phyloP scores from a whole-genome alignment of 2,113 vertebrate species.

The Numida meleagris region DNA sequence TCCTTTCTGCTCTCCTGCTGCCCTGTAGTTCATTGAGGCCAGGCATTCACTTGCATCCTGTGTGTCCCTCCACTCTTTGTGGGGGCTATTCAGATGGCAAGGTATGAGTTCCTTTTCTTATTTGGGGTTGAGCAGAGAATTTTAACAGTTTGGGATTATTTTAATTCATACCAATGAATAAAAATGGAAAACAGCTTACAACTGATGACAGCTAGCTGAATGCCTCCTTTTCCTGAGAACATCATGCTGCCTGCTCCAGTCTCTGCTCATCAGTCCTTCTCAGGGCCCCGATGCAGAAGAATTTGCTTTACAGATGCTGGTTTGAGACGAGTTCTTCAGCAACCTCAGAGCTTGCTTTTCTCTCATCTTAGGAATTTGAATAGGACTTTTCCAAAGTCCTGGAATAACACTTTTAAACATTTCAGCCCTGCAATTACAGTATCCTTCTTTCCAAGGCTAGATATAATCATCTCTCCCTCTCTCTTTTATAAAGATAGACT shows the following conservation, averaged over 20 bases:
- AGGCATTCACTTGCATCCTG: background rate
- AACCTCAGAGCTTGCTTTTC: background rate
- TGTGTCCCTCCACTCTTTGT: background rate
- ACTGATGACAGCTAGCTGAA: background rate
- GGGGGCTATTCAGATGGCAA: background rate
- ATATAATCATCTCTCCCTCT: accelerated
- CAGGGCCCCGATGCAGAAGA: background rate
- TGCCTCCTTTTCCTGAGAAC: background rate
- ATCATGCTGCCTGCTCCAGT: background rate
- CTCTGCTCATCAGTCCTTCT: accelerated
- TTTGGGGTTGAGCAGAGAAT: background rate
- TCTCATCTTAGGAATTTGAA: background rate
- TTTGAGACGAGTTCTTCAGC: background rate
- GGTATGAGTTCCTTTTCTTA: background rate
- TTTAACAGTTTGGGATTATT: background rate
- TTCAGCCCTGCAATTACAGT: background rate
- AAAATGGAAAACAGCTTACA: background rate
- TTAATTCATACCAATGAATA: background rate
- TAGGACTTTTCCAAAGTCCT: background rate
- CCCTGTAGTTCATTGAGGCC: background rate
- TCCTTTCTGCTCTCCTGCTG: background rate
- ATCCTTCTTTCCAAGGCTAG: background rate
- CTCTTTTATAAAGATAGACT: background rate
- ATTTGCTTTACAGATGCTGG: background rate
- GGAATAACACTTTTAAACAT: background rate